Conservation (phyloP, 2,888 invertebrate species). For the Troglohyphantes excavatus region DNA sequence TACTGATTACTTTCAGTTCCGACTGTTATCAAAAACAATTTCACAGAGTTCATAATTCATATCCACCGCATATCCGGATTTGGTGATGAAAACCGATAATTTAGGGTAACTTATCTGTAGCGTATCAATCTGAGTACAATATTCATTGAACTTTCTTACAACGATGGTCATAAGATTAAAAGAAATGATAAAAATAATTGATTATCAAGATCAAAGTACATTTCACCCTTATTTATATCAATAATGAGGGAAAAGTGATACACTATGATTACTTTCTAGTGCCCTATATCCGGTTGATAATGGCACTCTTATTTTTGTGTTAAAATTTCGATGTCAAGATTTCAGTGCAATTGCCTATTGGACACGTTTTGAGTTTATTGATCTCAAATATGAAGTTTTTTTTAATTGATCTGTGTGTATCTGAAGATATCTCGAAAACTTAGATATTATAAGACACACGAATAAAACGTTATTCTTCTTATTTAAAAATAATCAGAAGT, state of each 20-base stretch:
- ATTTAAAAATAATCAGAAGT: too few species aligned
- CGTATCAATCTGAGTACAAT: neutral
- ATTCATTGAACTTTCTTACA: neutral
- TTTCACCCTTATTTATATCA: neutral
- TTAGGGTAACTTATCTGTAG: too few species aligned
- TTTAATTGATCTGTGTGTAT: too few species aligned
- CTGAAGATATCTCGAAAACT: too few species aligned
- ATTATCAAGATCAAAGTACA: neutral
- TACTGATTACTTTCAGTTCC: neutral
- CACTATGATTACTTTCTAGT: neutral
- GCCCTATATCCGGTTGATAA: too few species aligned
- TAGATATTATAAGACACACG: too few species aligned
- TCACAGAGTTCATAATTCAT: neutral
- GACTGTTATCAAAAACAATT: neutral
- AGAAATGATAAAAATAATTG: neutral
- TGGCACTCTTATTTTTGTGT: neutral
- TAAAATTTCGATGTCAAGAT: neutral
- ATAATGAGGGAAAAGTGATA: neutral
- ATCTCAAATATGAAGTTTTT: too few species aligned
- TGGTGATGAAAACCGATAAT: neutral
- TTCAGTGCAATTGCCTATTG: neutral
- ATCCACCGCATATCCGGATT: neutral
- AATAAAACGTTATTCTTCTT: too few species aligned
- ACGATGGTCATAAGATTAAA: neutral
- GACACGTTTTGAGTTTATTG: too few species aligned